Evolutionary conservation across 1,140 invertebrate species (phyloP).

Genomic region (Wiebesia pumilae): DNA sequence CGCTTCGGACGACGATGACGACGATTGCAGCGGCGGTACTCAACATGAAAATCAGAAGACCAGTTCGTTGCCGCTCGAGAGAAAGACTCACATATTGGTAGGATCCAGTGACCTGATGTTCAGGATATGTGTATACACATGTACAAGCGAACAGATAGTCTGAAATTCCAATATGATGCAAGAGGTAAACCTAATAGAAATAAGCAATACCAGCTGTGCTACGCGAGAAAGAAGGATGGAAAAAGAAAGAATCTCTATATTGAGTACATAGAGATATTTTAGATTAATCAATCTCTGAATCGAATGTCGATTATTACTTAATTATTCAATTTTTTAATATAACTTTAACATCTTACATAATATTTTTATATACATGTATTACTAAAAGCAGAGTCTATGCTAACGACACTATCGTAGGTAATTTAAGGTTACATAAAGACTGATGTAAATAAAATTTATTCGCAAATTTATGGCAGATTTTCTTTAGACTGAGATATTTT

Average conservation of each 20-base stretch:
- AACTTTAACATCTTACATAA: neutral
- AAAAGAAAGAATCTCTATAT: neutral
- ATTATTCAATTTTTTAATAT: neutral
- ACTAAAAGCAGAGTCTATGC: too few species aligned
- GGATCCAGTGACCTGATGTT: neutral
- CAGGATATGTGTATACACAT: neutral
- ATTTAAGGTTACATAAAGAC: neutral
- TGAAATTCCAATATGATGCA: neutral
- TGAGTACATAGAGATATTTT: conserved; percentile 17
- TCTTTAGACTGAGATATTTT: too few species aligned
- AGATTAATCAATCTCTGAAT: neutral
- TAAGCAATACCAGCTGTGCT: neutral
- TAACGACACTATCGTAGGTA: too few species aligned
- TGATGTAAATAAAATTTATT: neutral
- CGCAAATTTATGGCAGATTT: too few species aligned
- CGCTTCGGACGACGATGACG: neutral
- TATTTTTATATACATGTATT: neutral
- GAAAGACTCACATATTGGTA: neutral
- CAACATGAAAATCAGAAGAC: neutral
- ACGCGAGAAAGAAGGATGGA: neutral
- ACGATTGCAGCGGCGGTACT: neutral
- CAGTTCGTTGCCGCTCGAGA: conserved; percentile 10
- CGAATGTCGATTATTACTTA: neutral
- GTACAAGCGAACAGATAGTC: neutral
- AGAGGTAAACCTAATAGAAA: neutral